phyloP scores from a whole-genome alignment of 30 jellyfish, hydroid and myxozoan genomes.

The Morbakka virulenta region DNA sequence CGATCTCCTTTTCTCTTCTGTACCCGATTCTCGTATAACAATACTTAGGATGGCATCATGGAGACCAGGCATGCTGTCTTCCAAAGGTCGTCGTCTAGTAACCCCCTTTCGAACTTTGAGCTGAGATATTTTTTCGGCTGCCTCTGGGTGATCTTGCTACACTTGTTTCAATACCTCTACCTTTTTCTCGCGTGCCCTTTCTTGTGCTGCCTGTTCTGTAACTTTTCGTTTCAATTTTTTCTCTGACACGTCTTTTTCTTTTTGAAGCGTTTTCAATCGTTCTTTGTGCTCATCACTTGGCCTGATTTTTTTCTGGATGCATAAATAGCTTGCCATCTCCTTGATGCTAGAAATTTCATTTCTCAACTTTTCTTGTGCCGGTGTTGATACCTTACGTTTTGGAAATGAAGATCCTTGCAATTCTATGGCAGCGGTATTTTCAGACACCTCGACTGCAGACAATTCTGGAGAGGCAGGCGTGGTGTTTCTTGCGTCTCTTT shows the following conservation, averaged over 20 bases:
- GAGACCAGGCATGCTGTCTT: conserved; percentile 1
- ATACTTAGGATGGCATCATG: neutral
- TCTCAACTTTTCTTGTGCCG: too few species aligned
- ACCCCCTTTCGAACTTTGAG: neutral
- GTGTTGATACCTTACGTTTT: neutral
- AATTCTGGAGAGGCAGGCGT: neutral
- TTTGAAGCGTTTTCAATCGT: neutral
- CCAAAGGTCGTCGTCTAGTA: neutral
- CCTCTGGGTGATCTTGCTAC: neutral
- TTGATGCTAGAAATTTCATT: neutral
- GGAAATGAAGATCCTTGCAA: neutral
- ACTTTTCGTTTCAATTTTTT: neutral
- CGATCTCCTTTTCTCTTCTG: neutral
- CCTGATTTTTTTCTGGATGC: neutral
- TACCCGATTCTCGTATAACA: neutral
- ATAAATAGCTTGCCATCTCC: neutral
- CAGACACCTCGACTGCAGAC: neutral
- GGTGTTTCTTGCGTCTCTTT: too few species aligned
- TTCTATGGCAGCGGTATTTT: neutral
- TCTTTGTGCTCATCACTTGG: neutral
- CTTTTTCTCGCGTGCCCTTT: neutral
- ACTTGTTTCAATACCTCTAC: neutral
- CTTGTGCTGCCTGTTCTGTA: neutral
- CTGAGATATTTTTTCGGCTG: neutral
- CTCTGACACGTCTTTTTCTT: neutral